Evolutionary conservation across 2,888 invertebrate species (phyloP).

Genomic region (Chrysolina haemoptera): DNA sequence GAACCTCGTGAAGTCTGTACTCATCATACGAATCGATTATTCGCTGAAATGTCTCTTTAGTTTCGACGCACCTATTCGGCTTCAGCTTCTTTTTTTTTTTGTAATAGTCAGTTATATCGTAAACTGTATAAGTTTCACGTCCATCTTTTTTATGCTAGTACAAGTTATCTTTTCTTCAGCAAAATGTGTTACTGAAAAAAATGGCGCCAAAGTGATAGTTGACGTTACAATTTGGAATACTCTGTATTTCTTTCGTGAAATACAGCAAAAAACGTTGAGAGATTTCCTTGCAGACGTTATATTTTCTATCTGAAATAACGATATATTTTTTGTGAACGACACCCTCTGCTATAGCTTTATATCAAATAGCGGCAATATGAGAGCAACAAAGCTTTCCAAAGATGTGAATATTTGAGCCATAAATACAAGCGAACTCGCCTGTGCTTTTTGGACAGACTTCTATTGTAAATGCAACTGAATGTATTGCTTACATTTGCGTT

Average conservation of each 20-base stretch:
- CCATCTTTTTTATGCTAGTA: no score
- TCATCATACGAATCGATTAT: no score
- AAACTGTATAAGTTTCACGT: no score
- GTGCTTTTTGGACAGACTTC: conserved; percentile 40
- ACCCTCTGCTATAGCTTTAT: conserved; percentile 29
- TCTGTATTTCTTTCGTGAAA: neutral
- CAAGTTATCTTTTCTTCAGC: no score
- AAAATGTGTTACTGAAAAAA: no score
- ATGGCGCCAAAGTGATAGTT: no score
- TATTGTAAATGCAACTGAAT: conserved; percentile 45
- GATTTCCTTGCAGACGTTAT: conserved; percentile 13
- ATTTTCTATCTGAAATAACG: conserved; percentile 18
- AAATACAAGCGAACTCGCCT: conserved; percentile 47
- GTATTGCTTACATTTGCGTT: conserved; percentile 44
- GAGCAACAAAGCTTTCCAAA: conserved; percentile 45
- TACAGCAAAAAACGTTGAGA: neutral
- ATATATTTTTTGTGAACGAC: conserved; percentile 27
- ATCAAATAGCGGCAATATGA: conserved; percentile 34
- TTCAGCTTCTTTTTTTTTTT: no score
- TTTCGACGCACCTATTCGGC: no score
- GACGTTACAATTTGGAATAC: neutral
- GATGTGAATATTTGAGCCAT: conserved; percentile 50
- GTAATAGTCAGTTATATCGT: no score
- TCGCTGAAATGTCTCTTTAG: no score
- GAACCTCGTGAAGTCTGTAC: no score